Conservation (phyloP, 2,113 vertebrate genomes). For the Cyprinus carpio region DNA sequence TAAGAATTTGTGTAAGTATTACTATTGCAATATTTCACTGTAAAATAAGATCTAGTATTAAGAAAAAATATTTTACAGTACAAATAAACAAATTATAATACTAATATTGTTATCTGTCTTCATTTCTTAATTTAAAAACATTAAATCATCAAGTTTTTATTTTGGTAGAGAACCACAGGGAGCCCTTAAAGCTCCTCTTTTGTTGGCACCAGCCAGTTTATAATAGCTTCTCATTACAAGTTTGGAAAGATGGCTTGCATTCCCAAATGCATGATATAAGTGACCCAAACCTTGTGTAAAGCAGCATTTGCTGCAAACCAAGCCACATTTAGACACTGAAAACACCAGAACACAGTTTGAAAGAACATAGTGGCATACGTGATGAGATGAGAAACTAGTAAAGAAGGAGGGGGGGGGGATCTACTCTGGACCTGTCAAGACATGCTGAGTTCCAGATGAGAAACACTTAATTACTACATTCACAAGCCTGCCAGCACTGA, state of each 20-base stretch:
- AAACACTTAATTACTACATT: constrained; percentile 33
- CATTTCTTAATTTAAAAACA: no score
- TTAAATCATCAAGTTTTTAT: not conserved
- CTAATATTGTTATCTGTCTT: no score
- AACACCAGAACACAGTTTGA: not conserved
- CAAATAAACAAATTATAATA: no score
- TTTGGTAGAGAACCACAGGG: not conserved
- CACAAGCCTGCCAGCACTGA: constrained; percentile 25
- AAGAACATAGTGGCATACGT: not conserved
- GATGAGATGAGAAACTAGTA: not conserved
- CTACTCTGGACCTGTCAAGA: not conserved
- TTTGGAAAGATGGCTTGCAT: not conserved
- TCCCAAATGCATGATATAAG: not conserved
- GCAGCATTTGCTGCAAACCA: not conserved
- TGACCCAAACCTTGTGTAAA: not conserved
- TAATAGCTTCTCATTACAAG: not conserved
- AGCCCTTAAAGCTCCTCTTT: not conserved
- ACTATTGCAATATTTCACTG: no score
- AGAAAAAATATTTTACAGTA: no score
- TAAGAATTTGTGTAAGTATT: no score
- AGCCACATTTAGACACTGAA: not conserved
- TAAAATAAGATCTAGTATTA: no score
- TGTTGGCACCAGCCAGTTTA: not conserved
- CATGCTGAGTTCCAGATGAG: constrained; percentile 17
- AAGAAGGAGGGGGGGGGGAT: not conserved